Percentiles rank a stretch among this genome's conserved stretches.
phyloP scores from a whole-genome alignment of 1,140 invertebrate genomes.

The Dreissena polymorpha region DNA sequence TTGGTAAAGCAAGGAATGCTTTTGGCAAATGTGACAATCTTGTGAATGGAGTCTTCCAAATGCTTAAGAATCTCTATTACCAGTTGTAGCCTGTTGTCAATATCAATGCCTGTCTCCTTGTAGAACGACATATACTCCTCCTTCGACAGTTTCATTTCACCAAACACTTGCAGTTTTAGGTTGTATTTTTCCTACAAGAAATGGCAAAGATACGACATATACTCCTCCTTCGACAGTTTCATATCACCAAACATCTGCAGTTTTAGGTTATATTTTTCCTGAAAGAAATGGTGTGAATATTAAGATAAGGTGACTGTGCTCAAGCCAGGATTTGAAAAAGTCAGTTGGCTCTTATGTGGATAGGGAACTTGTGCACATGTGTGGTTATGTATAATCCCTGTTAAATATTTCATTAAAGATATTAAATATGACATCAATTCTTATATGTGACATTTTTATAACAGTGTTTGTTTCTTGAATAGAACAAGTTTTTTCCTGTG shows the following conservation, averaged over 20 bases:
- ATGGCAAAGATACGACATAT: slow-evolving; percentile 28
- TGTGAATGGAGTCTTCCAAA: slow-evolving; percentile 57
- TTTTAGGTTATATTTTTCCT: slow-evolving; percentile 61
- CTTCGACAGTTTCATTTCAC: slow-evolving; percentile 59
- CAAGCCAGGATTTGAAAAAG: too few species aligned
- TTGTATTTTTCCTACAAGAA: slow-evolving; percentile 55
- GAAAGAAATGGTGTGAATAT: too few species aligned
- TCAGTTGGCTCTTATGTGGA: too few species aligned
- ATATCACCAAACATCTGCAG: slow-evolving; percentile 62
- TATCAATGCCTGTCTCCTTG: slow-evolving; percentile 66
- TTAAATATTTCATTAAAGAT: too few species aligned
- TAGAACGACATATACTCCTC: slow-evolving; percentile 66
- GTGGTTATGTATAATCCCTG: too few species aligned
- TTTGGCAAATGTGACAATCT: slow-evolving; percentile 62
- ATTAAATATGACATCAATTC: too few species aligned
- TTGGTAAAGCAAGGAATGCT: slow-evolving; percentile 65
- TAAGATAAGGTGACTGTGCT: too few species aligned
- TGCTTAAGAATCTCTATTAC: slow-evolving; percentile 55
- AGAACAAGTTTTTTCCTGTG: too few species aligned
- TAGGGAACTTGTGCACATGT: too few species aligned
- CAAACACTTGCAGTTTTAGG: slow-evolving; percentile 62
- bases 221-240: slow-evolving; percentile 64
- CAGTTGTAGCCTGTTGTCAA: slow-evolving; percentile 64
- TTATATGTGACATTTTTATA: too few species aligned
- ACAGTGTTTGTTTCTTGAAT: too few species aligned